Conservation (phyloP, 2,113 vertebrate species). For the Poeciliopsis prolifica region DNA sequence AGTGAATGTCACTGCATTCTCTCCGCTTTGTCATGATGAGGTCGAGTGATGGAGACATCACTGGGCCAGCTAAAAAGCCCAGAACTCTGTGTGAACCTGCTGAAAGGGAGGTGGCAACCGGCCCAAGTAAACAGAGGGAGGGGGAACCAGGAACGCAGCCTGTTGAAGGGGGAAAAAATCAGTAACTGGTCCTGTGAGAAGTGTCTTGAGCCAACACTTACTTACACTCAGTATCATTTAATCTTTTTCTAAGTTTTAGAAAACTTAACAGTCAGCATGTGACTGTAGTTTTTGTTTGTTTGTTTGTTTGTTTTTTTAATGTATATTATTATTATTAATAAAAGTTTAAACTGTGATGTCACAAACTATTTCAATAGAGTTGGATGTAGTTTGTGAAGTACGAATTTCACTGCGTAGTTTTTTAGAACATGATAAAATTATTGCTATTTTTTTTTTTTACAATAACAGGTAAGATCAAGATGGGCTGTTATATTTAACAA, state of each 20-base stretch:
- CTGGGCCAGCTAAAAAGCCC: slow-evolving; percentile 51
- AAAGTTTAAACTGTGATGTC: too few relatives aligned
- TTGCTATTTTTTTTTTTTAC: not conserved
- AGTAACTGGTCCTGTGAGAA: slow-evolving; percentile 57
- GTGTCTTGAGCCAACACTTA: slow-evolving; percentile 32
- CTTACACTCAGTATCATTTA: not conserved
- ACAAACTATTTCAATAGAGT: not conserved
- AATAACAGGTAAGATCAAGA: slow-evolving; percentile 37
- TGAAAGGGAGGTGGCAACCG: slow-evolving; percentile 59
- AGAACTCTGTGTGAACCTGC: slow-evolving; percentile 68
- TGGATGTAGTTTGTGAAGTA: too few relatives aligned
- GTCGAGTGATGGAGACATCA: slow-evolving; percentile 37
- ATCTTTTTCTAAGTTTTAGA: too few relatives aligned
- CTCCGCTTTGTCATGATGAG: slow-evolving; percentile 53
- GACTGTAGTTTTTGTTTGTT: too few relatives aligned
- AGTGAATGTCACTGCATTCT: slow-evolving; percentile 7
- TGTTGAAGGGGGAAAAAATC: slow-evolving; percentile 54
- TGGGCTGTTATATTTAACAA: slow-evolving; percentile 36
- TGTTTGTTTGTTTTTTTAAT: too few relatives aligned
- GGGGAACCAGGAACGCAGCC: slow-evolving; percentile 55
- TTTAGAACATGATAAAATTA: too few relatives aligned
- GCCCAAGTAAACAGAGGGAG: slow-evolving; percentile 63
- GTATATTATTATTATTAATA: too few relatives aligned
- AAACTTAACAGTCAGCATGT: too few relatives aligned
- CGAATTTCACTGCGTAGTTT: too few relatives aligned